Conservation (phyloP, 2,888 invertebrate genomes). For the Oscheius sp. region DNA sequence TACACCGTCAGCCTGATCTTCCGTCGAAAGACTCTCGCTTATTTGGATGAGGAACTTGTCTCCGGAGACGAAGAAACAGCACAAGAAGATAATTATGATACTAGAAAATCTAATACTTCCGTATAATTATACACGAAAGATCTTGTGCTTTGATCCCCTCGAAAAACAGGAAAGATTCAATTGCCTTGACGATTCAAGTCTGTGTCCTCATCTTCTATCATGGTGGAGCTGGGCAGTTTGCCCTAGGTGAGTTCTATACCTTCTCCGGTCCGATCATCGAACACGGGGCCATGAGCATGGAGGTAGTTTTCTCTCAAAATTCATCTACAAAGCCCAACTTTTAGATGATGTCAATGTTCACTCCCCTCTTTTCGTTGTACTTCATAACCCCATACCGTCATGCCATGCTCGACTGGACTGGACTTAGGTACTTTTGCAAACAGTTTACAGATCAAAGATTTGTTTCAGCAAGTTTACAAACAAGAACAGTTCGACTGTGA, state of each 20-base stretch:
- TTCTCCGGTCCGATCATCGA: slow-evolving; percentile 40
- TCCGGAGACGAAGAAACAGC: slow-evolving; percentile 40
- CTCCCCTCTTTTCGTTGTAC: slow-evolving; percentile 44
- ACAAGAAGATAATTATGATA: slow-evolving; percentile 39
- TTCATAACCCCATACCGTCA: slow-evolving; percentile 44
- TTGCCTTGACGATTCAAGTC: slow-evolving; percentile 45
- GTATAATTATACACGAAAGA: too few species aligned
- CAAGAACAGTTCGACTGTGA: neutral
- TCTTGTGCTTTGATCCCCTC: too few species aligned
- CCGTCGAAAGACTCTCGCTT: slow-evolving; percentile 42
- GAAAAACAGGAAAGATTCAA: too few species aligned
- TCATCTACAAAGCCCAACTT: too few species aligned
- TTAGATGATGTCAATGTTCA: slow-evolving; percentile 41
- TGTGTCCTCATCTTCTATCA: slow-evolving; percentile 47
- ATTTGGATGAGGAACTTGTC: slow-evolving; percentile 42
- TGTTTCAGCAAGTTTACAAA: too few species aligned
- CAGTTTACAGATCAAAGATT: neutral
- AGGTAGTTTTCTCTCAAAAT: neutral
- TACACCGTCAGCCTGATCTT: slow-evolving; percentile 42
- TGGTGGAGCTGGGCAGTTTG: slow-evolving; percentile 42
- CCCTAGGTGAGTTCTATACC: slow-evolving; percentile 43
- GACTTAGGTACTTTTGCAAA: neutral
- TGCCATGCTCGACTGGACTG: slow-evolving; percentile 9
- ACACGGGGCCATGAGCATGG: slow-evolving; percentile 47
- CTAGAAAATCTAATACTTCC: too few species aligned